phyloP scores from a whole-genome alignment of 2,888 invertebrate genomes.

The Sphecodes monilicornis region DNA sequence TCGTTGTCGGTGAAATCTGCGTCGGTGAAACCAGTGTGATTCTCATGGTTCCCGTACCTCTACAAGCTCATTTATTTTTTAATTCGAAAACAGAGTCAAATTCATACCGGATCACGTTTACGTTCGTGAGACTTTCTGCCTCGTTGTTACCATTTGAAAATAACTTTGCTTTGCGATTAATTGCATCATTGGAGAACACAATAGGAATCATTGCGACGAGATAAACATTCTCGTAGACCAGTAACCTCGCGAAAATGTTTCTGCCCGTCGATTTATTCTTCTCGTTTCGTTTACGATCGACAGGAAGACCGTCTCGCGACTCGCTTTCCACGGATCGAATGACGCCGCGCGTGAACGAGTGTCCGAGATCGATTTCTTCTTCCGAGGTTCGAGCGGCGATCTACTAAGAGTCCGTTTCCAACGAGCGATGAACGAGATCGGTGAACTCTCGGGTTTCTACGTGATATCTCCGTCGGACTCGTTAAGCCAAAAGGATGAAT shows the following conservation, averaged over 20 bases:
- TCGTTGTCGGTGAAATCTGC: too few species aligned
- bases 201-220: too few species aligned
- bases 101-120: too few species aligned
- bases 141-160: neutral
- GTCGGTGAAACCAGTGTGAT: too few species aligned
- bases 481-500: slow-evolving; percentile 54
- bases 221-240: neutral
- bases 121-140: too few species aligned
- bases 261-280: neutral
- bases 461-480: slow-evolving; percentile 35
- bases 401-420: neutral
- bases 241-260: neutral
- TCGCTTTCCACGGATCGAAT: slow-evolving; percentile 60
- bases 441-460: slow-evolving; percentile 17
- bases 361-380: slow-evolving; percentile 61
- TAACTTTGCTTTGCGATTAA: neutral
- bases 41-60: too few species aligned
- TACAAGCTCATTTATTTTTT: too few species aligned
- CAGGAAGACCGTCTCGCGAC: slow-evolving; percentile 5
- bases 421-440: slow-evolving; percentile 17
- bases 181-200: neutral
- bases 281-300: neutral
- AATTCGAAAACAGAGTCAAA: too few species aligned
- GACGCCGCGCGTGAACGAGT: slow-evolving; percentile 39
- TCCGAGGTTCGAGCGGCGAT: slow-evolving; percentile 55